Evolutionary conservation across 53 echinoderm and acorn worm species (phyloP).

Genomic region (Patiria pectinifera): DNA sequence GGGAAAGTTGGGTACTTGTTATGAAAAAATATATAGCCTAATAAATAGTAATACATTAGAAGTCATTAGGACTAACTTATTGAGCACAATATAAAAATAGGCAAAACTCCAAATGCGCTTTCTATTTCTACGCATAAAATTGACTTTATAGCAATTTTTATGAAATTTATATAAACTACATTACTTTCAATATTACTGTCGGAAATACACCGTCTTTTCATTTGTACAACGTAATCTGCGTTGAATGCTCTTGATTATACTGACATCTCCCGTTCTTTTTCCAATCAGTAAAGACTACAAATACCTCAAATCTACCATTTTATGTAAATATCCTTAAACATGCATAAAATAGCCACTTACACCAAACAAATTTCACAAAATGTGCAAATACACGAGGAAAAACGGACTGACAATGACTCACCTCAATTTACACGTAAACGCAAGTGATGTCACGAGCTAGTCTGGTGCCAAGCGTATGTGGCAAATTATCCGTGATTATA

Average conservation of each 20-base stretch:
- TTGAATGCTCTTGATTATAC: background rate
- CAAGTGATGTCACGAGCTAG: slow-evolving; percentile 29
- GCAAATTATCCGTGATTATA: background rate
- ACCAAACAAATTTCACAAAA: background rate
- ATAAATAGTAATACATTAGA: too few species aligned
- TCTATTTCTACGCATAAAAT: too few species aligned
- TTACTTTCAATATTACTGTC: background rate
- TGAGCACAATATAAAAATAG: too few species aligned
- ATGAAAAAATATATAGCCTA: background rate
- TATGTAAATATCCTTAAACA: background rate
- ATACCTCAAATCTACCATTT: background rate
- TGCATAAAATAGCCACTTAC: background rate
- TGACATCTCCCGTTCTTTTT: background rate
- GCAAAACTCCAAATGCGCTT: too few species aligned
- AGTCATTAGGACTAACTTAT: too few species aligned
- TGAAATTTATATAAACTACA: too few species aligned
- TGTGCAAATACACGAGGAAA: background rate
- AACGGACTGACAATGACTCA: slow-evolving; percentile 32
- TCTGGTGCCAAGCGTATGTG: background rate
- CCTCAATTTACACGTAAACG: slow-evolving; percentile 5
- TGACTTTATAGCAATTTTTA: too few species aligned
- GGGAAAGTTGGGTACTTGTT: background rate
- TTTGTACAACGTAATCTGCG: background rate
- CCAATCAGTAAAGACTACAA: background rate
- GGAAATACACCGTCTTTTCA: slow-evolving; percentile 8